Evolutionary conservation across 2,797 vertebrate genomes (phyloP), one percentile per base, ranked within the genome.

Genomic region (Xerus rutilus): DNA sequence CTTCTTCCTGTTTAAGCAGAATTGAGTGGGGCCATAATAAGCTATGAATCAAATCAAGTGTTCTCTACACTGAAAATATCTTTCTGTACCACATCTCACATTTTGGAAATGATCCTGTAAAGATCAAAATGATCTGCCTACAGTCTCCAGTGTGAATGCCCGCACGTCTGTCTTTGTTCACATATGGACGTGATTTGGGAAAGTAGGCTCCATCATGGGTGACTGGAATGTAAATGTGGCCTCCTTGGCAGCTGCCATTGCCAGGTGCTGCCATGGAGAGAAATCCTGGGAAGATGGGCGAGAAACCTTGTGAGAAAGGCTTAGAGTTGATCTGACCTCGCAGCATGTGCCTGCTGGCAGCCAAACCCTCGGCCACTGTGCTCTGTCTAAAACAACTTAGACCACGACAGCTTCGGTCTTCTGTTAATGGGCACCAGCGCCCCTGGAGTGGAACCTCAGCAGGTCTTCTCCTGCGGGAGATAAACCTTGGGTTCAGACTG

Each of bases 371-470:
- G n/a, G 28, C 14, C 9, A 13, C 47, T 43, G 49, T 20, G 23
- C 14, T 9, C 5, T 39, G 25, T 35, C 64, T 9, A 3, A 64
- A 12, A 15, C 12, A 30, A 21, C 25, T 20, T 2, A 39, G 39
- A 20, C 17, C 18, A 2, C 0, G 11, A 13, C 21, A 30, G 52
- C 43, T 32, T 91, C 35, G 21, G 23, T 45, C 7, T 15, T 20
- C 35, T 3, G 52, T 43, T 52, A 1, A 7, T 49, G 28, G 21
- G 28, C 13, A 7, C 30, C 1, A 2, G 4, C 10, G 15, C 30
- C 74, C 30, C 5, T n/a, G 10, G 20, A 0, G 25, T 3, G 39
- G 17, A 18, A 0, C 32, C 45, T 57, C 1, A 0, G 52, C 23
- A 1, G 10, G 8, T n/a, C 62, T 43, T 78, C 18, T 9, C 21